These are phyloP conservation scores for Hylyphantes graminicola DNA, from an alignment of 1,140 invertebrate species.

Conservation along the genomic window DNA sequence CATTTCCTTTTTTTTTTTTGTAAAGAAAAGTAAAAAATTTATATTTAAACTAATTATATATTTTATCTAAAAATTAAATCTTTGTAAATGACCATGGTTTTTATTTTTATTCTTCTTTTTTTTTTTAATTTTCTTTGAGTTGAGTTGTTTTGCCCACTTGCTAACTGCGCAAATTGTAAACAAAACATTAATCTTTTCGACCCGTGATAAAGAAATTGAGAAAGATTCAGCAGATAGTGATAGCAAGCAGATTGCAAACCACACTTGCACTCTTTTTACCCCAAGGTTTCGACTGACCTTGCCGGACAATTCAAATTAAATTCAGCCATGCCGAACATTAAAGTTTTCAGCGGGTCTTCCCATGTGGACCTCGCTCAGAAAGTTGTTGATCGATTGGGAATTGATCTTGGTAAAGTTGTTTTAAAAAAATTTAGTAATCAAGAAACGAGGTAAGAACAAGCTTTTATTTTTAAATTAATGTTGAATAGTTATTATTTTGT, in stretches of 20 bases:
- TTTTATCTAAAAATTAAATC: no score
- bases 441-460: conserved; percentile 90
- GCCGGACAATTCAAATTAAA: conserved; percentile 27
- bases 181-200: conserved; percentile 15
- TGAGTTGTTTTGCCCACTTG: background rate
- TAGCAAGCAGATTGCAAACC: conserved; percentile 14
- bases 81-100: background rate
- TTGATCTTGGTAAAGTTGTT: conserved; percentile 74
- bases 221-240: background rate
- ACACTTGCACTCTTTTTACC: background rate
- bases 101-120: background rate
- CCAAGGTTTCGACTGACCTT: conserved; percentile 14
- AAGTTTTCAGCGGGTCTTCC: conserved; percentile 96
- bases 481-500: background rate
- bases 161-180: conserved; percentile 20
- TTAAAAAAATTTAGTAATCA: conserved; percentile 99
- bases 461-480: background rate
- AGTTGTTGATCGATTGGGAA: conserved; percentile 91
- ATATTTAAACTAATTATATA: background rate
- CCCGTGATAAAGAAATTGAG: background rate
- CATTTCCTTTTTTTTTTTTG: no score
- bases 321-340: conserved; percentile 91
- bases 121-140: background rate
- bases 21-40: no score
- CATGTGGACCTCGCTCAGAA: conserved; percentile 94